phyloP scores from a whole-genome alignment of 2,797 vertebrate species.

The Leptatherina wallacei region DNA sequence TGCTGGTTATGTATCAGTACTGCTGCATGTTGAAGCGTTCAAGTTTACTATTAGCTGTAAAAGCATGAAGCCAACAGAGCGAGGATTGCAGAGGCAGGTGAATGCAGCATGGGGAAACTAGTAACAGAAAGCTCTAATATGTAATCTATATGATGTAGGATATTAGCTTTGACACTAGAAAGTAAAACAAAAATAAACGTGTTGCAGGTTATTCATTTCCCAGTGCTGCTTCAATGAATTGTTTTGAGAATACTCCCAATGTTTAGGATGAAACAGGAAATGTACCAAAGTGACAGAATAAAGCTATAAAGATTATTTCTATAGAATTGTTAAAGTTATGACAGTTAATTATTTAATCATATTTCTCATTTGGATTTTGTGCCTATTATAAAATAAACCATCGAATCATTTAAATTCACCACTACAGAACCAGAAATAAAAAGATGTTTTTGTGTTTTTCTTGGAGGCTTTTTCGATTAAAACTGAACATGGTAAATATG shows the following conservation, averaged over 20 bases:
- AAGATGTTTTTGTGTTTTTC: background rate
- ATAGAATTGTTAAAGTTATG: background rate
- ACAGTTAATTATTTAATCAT: background rate
- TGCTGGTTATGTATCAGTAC: conserved; percentile 47
- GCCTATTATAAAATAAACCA: background rate
- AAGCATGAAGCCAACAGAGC: background rate
- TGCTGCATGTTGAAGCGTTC: conserved; percentile 28
- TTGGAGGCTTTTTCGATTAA: background rate
- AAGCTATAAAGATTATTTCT: background rate
- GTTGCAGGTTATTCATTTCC: background rate
- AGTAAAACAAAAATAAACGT: background rate
- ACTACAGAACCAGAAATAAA: background rate
- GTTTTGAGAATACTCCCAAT: background rate
- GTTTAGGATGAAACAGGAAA: too few species aligned
- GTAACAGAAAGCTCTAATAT: background rate
- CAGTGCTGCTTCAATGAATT: too few species aligned
- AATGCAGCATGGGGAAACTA: conserved; percentile 37
- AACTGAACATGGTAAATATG: background rate
- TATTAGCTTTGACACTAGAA: conserved; percentile 21
- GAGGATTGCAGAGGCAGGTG: conserved; percentile 26
- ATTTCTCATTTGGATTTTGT: background rate
- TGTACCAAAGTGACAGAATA: background rate
- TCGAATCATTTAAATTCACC: background rate
- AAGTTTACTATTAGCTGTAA: too few species aligned
- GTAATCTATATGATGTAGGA: conserved; percentile 14